Base-by-base conservation (phyloP, 37 sponge, comb jelly and placozoan genomes). In the Chondrilla cf. caribensis region DNA sequence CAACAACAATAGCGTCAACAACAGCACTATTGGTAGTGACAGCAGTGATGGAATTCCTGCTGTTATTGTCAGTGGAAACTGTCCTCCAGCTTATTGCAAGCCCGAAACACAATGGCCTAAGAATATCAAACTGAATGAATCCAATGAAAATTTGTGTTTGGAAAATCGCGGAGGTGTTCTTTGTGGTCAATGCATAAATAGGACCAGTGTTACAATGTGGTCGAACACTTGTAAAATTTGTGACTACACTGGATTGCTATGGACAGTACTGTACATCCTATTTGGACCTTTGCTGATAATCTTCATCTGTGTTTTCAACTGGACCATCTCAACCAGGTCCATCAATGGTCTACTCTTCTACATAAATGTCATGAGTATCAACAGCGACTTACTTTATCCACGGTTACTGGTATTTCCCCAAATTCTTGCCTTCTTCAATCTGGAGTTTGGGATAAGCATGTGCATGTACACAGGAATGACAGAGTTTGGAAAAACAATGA, bases 341-440 rank as follows among this genome's bases (percentile, higher is more conserved):
- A 39, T 82, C 64, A 83, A 82, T 67, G 88, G 83, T 2, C 58
- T 87, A 7, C 19, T 87, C 29, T 79, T 87, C n/a, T 87, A 87
- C 76, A 72, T 82, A 4, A 87, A 87, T 39, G 32, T 87, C 15
- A 28, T 87, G 39, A 83, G 67, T 14, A 59, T 60, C 21, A 79
- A 79, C 67, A 32, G 29, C 21, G 79, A 76, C 7, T 11, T 47
- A 14, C 51, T 47, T 11, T 47, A 47, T 47, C 51, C 51, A 11
- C 6, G 51, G 11, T 6, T 47, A 47, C 51, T 11, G 11, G n/a
- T 77, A 18, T 64, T 79, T 4, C 77, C 9, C 25, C 5, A n/a
- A 3, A 7, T 81, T 76, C 42, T 87, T 6, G 54, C 81, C 11
- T 87, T 71, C 81, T 28, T 75, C 22, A 87, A 75, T 59, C 44